phyloP scores from a whole-genome alignment of 2,888 invertebrate genomes.

The Meliscaeva auricollis region DNA sequence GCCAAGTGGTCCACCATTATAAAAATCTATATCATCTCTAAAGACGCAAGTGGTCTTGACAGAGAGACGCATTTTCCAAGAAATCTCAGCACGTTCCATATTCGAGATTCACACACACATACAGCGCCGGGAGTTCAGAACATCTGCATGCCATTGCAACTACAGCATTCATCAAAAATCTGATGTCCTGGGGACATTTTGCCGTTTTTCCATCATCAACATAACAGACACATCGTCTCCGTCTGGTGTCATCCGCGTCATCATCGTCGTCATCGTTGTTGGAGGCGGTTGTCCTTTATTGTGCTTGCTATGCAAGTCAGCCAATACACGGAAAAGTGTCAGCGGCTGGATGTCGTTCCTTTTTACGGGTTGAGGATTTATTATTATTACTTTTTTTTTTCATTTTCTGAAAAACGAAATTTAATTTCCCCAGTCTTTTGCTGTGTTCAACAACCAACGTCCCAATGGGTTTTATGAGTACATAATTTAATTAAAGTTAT shows the following conservation, averaged over 20 bases:
- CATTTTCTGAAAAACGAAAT: background rate
- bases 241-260: background rate
- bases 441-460: background rate
- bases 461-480: background rate
- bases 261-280: background rate
- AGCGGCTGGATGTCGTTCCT: background rate
- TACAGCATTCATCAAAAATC: conserved; percentile 14
- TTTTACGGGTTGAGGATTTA: background rate
- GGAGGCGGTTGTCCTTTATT: background rate
- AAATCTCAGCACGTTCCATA: background rate
- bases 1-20: background rate
- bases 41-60: background rate
- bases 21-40: background rate
- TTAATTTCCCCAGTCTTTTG: background rate
- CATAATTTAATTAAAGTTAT: conserved; percentile 15
- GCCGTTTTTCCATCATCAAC: background rate
- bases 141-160: conserved; percentile 10
- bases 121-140: background rate
- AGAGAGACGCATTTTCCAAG: background rate
- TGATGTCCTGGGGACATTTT: conserved; percentile 1
- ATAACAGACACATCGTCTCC: conserved; percentile 18
- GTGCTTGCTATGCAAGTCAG: background rate
- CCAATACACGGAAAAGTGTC: conserved; percentile 5
- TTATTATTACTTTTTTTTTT: background rate
- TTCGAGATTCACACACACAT: background rate